Evolutionary conservation across 2,113 vertebrate genomes (phyloP).

Genomic region (Rhizomys pruinosus): DNA sequence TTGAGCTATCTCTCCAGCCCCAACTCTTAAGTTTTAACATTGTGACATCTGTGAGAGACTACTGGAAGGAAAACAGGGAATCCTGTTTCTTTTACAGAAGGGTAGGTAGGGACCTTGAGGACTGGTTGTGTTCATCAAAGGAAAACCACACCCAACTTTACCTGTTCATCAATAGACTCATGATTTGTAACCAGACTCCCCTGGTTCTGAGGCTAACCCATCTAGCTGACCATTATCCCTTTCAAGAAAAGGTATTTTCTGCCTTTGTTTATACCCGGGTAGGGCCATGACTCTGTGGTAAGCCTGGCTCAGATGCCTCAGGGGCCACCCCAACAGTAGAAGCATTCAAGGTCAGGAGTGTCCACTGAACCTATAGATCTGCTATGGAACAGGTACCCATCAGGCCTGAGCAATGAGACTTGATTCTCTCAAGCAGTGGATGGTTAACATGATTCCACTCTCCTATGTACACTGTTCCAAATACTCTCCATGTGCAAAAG

Average conservation of each 20-base stretch:
- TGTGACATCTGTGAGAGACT: background rate
- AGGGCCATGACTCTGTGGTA: background rate
- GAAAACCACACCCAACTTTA: background rate
- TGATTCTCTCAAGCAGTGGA: background rate
- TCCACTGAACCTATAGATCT: background rate
- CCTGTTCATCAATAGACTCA: background rate
- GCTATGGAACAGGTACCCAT: background rate
- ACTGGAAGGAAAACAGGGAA: background rate
- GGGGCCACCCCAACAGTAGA: background rate
- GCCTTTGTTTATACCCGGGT: background rate
- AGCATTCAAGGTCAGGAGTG: background rate
- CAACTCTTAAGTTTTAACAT: background rate
- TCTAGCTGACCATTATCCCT: background rate
- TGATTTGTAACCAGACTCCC: background rate
- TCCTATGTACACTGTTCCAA: background rate
- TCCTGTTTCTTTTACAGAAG: background rate
- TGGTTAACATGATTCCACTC: background rate
- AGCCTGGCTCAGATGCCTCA: background rate
- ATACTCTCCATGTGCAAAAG: background rate
- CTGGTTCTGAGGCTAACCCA: background rate
- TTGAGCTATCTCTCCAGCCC: too few species aligned
- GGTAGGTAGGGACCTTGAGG: background rate
- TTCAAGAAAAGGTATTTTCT: background rate
- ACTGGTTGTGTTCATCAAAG: background rate
- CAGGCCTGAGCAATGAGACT: background rate